phyloP scores from a whole-genome alignment of 2,888 invertebrate genomes.

The Tenthredo notha region DNA sequence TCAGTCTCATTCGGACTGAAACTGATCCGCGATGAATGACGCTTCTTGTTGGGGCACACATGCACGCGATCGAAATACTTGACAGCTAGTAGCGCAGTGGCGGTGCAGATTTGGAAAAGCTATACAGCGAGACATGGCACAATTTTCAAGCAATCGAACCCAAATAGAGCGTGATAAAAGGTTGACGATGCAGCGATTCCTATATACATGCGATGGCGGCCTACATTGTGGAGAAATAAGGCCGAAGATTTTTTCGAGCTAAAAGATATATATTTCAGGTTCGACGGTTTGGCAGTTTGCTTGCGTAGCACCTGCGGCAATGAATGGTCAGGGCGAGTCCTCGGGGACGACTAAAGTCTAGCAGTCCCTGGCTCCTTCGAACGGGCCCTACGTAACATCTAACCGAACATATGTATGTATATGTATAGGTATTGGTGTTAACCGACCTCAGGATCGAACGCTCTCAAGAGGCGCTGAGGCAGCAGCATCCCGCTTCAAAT shows the following conservation, averaged over 20 bases:
- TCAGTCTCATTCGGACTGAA: not conserved
- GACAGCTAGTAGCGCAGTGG: not conserved
- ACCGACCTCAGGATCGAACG: conserved; percentile 38
- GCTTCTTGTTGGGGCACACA: not conserved
- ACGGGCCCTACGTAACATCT: conserved; percentile 4
- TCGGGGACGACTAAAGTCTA: not conserved
- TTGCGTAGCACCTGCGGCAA: conserved; percentile 17
- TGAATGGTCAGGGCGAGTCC: not conserved
- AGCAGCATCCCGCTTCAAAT: conserved; percentile 39
- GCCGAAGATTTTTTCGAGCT: not conserved
- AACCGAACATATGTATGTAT: conserved; percentile 13
- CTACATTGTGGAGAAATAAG: not conserved
- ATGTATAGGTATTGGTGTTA: conserved; percentile 23
- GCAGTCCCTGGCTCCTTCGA: not conserved
- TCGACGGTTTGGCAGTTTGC: not conserved
- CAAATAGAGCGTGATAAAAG: conserved; percentile 21
- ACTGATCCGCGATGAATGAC: not conserved
- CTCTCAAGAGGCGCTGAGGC: conserved; percentile 48
- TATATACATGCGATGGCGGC: not conserved
- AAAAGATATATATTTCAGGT: not conserved
- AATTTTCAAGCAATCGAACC: not conserved
- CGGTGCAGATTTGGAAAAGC: not conserved
- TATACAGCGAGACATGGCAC: not conserved
- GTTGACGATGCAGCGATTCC: conserved; percentile 3
- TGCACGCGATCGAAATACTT: not conserved